phyloP scores from a whole-genome alignment of 2,888 invertebrate genomes.

The Parapristionchus giblindavisi region DNA sequence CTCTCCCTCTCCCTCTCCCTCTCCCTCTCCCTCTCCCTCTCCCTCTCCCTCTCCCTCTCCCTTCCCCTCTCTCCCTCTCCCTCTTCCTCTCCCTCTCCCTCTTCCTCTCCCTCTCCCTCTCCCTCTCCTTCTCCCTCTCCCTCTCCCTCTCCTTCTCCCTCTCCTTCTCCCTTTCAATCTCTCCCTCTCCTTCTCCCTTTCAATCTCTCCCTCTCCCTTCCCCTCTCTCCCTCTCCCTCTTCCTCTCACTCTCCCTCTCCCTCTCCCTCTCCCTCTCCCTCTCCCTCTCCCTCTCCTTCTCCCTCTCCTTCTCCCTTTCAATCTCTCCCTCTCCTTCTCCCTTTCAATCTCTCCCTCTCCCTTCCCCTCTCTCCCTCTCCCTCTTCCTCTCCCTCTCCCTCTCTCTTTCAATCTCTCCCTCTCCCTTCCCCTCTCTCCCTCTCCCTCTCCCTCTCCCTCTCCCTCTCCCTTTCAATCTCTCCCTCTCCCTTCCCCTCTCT shows the following conservation, averaged over 20 bases:
- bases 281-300: background rate
- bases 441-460: background rate
- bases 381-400: background rate
- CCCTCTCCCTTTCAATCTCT: no score
- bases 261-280: background rate
- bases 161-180: background rate
- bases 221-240: background rate
- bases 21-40: background rate
- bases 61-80: background rate
- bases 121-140: background rate
- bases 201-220: background rate
- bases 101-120: background rate
- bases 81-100: background rate
- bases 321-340: no score
- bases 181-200: background rate
- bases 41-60: background rate
- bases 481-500: conserved; percentile 13
- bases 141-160: background rate
- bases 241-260: background rate
- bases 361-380: conserved; percentile 8
- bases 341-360: background rate
- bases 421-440: conserved; percentile 5
- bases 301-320: background rate
- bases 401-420: conserved; percentile 14
- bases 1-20: background rate